Evolutionary conservation across 2,888 invertebrate species (phyloP).

Genomic region (Quadriops clusia): DNA sequence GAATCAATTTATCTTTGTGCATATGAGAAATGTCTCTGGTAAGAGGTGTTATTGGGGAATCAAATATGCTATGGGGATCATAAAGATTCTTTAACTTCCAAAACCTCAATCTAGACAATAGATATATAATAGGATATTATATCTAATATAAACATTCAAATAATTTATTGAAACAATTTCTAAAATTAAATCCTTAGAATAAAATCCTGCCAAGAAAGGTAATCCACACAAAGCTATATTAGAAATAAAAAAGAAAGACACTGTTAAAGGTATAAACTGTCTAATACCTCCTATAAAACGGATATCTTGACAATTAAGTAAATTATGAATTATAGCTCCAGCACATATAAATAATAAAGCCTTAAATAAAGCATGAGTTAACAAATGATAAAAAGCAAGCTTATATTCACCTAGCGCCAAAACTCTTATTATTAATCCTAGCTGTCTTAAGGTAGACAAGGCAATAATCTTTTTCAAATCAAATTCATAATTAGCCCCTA

Average conservation of each 20-base stretch:
- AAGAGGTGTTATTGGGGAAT: too few species aligned
- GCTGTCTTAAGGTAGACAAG: slow-evolving; percentile 61
- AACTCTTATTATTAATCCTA: slow-evolving; percentile 56
- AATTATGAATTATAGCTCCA: slow-evolving; percentile 55
- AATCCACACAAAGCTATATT: slow-evolving; percentile 51
- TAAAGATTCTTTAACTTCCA: too few species aligned
- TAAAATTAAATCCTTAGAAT: slow-evolving; percentile 52
- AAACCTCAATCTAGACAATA: too few species aligned
- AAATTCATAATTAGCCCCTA: slow-evolving; percentile 51
- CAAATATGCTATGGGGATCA: too few species aligned
- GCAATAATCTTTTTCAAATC: slow-evolving; percentile 73
- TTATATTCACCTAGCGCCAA: slow-evolving; percentile 37
- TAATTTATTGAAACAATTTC: slow-evolving; percentile 42
- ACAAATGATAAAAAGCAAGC: slow-evolving; percentile 59
- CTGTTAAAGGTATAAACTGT: slow-evolving; percentile 43
- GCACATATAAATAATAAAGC: slow-evolving; percentile 58
- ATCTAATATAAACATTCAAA: slow-evolving; percentile 43
- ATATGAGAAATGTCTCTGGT: too few species aligned
- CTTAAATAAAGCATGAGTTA: slow-evolving; percentile 66
- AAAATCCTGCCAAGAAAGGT: slow-evolving; percentile 52
- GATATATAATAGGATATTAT: too few species aligned
- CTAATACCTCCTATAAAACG: slow-evolving; percentile 45
- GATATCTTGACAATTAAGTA: slow-evolving; percentile 54
- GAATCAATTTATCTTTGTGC: too few species aligned
- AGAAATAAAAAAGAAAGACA: slow-evolving; percentile 51